Percentiles rank a stretch among this genome's conserved stretches.
Evolutionary conservation across 2,797 vertebrate genomes (phyloP).

Genomic region (Coracias cyanogaster): DNA sequence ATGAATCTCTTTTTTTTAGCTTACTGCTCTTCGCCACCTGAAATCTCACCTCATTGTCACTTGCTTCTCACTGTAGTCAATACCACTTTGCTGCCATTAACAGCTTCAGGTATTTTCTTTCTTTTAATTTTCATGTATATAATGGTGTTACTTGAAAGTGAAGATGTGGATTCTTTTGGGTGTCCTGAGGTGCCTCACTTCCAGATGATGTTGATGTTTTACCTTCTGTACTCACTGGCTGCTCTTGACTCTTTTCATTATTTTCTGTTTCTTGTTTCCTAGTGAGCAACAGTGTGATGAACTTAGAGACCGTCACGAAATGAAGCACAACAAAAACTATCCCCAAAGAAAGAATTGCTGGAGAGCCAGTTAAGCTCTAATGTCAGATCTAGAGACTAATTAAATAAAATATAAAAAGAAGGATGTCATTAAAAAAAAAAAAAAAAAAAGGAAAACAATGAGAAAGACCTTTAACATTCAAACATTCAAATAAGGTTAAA

Average conservation of each 20-base stretch:
- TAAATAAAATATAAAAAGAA: neutral
- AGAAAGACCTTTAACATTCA: neutral
- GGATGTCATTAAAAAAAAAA: neutral
- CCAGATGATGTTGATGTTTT: neutral
- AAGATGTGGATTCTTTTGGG: neutral
- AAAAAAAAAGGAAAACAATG: neutral
- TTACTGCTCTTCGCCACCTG: neutral
- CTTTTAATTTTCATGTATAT: neutral
- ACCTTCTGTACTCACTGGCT: neutral
- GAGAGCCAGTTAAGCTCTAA: neutral
- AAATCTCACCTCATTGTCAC: neutral
- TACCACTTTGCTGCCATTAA: neutral
- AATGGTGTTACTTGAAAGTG: neutral
- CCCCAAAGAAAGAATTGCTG: neutral
- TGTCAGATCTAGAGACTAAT: neutral
- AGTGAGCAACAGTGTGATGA: neutral
- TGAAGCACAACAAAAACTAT: neutral
- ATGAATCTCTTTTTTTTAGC: neutral
- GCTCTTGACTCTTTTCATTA: neutral
- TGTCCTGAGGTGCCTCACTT: neutral
- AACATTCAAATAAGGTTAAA: neutral
- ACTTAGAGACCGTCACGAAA: neutral
- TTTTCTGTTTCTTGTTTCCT: neutral
- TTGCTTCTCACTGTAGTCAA: neutral
- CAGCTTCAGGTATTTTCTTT: neutral